These are phyloP conservation scores for Cassiopea xamachana DNA, from an alignment of 30 jellyfish, hydroid and myxozoan species.

Conservation along the genomic window DNA sequence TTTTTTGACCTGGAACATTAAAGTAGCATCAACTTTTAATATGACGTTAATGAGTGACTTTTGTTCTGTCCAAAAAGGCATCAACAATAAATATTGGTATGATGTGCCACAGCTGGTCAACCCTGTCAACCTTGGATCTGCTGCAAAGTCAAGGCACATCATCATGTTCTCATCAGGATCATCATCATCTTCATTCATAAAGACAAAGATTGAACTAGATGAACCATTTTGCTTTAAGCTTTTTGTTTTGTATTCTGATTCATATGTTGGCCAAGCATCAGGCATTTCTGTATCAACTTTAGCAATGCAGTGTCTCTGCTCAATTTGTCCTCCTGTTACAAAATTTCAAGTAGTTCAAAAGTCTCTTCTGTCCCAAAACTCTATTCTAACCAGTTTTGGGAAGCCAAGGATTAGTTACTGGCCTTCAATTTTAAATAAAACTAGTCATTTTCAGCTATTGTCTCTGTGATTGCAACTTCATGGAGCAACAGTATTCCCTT, in stretches of 20 bases:
- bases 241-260: not conserved
- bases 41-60: constrained; percentile 47
- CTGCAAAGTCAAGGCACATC: constrained; percentile 77
- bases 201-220: constrained; percentile 21
- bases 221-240: constrained; percentile 7
- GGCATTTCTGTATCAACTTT: constrained; percentile 2
- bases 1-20: constrained; percentile 16
- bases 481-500: too few species aligned
- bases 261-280: constrained; percentile 2
- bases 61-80: constrained; percentile 78
- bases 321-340: not conserved
- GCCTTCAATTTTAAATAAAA: too few species aligned
- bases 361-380: too few species aligned
- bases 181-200: not conserved
- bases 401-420: too few species aligned
- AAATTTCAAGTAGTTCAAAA: too few species aligned
- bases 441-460: too few species aligned
- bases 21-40: constrained; percentile 4
- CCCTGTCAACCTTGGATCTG: constrained; percentile 49
- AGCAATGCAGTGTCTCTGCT: constrained; percentile 1
- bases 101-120: constrained; percentile 56
- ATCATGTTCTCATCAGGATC: constrained; percentile 17
- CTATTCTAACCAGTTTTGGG: too few species aligned
- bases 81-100: constrained; percentile 42
- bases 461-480: too few species aligned